Evolutionary conservation across 2,113 vertebrate species (phyloP), one percentile per base, ranked within the genome.

Genomic region (Paratilapia polleni): DNA sequence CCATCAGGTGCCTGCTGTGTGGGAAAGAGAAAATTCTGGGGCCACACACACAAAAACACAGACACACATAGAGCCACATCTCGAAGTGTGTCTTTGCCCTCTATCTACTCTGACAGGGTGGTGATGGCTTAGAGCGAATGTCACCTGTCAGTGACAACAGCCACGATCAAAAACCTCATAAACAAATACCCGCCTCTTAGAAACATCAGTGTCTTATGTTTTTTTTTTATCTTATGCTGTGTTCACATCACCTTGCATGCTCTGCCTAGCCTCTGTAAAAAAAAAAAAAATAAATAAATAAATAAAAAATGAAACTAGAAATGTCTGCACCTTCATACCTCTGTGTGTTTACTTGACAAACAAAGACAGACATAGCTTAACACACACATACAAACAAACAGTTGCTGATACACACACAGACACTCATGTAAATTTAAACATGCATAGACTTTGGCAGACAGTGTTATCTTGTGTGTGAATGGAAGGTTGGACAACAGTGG

Each of bases 1-100:
- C 85, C 83, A 52, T 89, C 87, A 88, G 85, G 83, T 86, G 49
- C 82, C 77, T 66, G 77, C 70, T 64, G 64, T 61, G 82, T 36
- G 24, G 22, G n/a, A 12, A 24, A n/a, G 66, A 62, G 75, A 31
- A 38, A 58, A 57, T 52, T 38, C 34, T 38, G n/a, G 70, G 56
- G 26, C 56, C 38, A 56, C 11, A 19, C 24, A 52, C 14, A 36
- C 66, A 57, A 47, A 52, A 17, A 19, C 17, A 78, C 61, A n/a
- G 17, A 26, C 31, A 76, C 38, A 22, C 43, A 19, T 34, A 57
- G 3, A 78, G 68, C 28, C 74, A 82, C 43, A 26, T 66, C 56
- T 56, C 52, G 20, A 81, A 79, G 78, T 14, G 41, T 19, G 49
- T 68, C 54, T 52, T 52, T 87, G 63, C 49, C 78, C 57, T 74